Evolutionary conservation across 2,113 vertebrate species (phyloP).

Genomic region (Protobothrops mucrosquamatus): DNA sequence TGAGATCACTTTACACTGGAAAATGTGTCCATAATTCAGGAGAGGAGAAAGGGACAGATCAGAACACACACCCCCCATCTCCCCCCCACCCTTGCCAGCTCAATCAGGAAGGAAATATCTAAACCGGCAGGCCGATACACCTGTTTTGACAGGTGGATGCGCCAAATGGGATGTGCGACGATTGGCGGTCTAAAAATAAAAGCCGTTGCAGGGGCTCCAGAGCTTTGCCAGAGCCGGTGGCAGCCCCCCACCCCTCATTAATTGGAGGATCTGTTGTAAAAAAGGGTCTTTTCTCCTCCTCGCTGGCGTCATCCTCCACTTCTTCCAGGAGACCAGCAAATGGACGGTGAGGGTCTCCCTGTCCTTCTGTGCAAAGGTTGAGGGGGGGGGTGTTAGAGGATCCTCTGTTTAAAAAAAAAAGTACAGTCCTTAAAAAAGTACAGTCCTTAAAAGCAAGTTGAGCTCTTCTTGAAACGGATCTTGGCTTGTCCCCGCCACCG

Average conservation of each 20-base stretch:
- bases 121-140: background rate
- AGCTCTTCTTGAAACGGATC: background rate
- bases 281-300: background rate
- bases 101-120: background rate
- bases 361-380: background rate
- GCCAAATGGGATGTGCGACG: background rate
- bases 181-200: background rate
- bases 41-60: background rate
- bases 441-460: background rate
- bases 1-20: conserved; percentile 19
- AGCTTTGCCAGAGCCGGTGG: background rate
- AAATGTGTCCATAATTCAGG: conserved; percentile 3
- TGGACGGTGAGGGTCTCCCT: fast-evolving
- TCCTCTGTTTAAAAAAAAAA: no score
- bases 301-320: background rate
- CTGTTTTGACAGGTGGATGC: conserved; percentile 2
- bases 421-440: fast-evolving
- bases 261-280: background rate
- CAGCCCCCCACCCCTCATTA: background rate
- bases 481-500: background rate
- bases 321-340: background rate
- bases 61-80: background rate
- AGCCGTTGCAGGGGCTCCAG: background rate
- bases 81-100: background rate
- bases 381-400: fast-evolving